Evolutionary conservation across 30 jellyfish, hydroid and myxozoan species (phyloP).

Genomic region (Turritopsis dohrnii): DNA sequence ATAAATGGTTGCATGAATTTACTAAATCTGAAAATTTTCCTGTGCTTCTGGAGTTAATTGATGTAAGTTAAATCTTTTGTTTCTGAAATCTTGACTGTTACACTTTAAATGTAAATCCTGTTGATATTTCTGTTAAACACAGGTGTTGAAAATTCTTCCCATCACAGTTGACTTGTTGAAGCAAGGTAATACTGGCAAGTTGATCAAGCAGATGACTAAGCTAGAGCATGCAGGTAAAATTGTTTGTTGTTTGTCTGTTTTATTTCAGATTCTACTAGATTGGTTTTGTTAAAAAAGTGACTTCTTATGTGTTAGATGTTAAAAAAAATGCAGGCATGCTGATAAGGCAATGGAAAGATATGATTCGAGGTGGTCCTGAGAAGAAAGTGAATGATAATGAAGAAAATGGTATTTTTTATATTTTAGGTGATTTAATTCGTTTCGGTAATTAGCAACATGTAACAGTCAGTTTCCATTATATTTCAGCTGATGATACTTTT

Average conservation of each 20-base stretch:
- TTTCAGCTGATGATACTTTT: constrained; percentile 2
- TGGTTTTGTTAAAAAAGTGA: too few species aligned
- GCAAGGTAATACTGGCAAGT: constrained; percentile 92
- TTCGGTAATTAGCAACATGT: not conserved
- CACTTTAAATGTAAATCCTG: not conserved
- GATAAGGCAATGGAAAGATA: constrained; percentile 83
- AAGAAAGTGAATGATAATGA: not conserved
- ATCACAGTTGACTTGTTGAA: constrained; percentile 70
- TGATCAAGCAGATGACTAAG: constrained; percentile 70
- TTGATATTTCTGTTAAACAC: not conserved
- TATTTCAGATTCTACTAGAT: too few species aligned
- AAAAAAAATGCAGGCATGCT: constrained; percentile 59
- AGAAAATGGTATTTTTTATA: not conserved
- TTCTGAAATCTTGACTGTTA: not conserved
- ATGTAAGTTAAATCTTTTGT: constrained; percentile 41
- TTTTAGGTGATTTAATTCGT: not conserved
- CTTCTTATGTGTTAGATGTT: constrained; percentile 33
- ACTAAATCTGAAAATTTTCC: constrained; percentile 65
- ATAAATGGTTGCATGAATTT: constrained; percentile 85
- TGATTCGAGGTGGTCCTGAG: constrained; percentile 88
- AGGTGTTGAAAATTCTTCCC: constrained; percentile 76
- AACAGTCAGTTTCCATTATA: not conserved
- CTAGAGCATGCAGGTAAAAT: constrained; percentile 48
- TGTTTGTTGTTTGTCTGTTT: too few species aligned
- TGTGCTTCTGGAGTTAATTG: constrained; percentile 64